phyloP scores from a whole-genome alignment of 2,888 invertebrate species.

The Liopterus haemorrhoidalis region DNA sequence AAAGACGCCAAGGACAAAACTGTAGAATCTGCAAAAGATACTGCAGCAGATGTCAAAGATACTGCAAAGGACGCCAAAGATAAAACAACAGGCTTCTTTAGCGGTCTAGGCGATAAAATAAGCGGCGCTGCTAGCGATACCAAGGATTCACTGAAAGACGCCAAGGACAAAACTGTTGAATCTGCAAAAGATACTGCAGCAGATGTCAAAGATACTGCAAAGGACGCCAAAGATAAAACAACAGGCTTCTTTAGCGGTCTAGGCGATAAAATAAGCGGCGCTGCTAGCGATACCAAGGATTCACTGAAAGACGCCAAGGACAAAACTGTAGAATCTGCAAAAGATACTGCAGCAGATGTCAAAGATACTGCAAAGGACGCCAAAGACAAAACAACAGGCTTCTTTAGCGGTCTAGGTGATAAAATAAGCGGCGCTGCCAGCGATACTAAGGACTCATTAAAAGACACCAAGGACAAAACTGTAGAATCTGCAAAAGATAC shows the following conservation, averaged over 20 bases:
- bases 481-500: slow-evolving; percentile 31
- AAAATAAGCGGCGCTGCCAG: slow-evolving; percentile 19
- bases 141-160: too few species aligned
- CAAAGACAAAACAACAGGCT: slow-evolving; percentile 26
- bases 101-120: too few species aligned
- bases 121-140: too few species aligned
- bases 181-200: slow-evolving; percentile 15
- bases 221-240: slow-evolving; percentile 25
- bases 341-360: slow-evolving; percentile 20
- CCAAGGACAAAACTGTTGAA: too few species aligned
- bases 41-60: too few species aligned
- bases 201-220: slow-evolving; percentile 23
- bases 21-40: too few species aligned
- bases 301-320: slow-evolving; percentile 29
- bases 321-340: slow-evolving; percentile 26
- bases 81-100: too few species aligned
- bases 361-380: slow-evolving; percentile 21
- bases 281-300: slow-evolving; percentile 27
- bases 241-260: too few species aligned
- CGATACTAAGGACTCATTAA: slow-evolving; percentile 25
- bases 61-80: too few species aligned
- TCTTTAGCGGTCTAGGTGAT: slow-evolving; percentile 4
- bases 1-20: too few species aligned
- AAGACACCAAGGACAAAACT: slow-evolving; percentile 21
- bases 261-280: slow-evolving; percentile 20